These are phyloP conservation scores for Drosophila sulfurigaster DNA, from an alignment of 1,140 invertebrate species.

Conservation along the genomic window DNA sequence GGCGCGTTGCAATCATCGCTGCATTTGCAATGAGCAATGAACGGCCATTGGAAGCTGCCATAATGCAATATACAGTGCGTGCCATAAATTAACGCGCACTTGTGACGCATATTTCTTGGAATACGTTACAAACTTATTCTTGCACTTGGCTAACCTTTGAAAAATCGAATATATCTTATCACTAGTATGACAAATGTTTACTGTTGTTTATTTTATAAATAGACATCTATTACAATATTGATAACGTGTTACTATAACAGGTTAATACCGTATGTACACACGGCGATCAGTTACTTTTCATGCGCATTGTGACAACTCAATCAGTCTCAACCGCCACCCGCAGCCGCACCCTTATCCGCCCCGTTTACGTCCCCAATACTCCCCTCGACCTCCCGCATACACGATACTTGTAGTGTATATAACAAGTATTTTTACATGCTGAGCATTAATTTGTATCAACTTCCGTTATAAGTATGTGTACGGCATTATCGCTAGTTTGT, in stretches of 20 bases:
- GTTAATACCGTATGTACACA: constrained; percentile 5
- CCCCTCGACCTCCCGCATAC: constrained; percentile 5
- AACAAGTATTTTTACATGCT: constrained; percentile 6
- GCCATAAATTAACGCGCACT: constrained; percentile 11
- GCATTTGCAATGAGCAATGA: constrained; percentile 29
- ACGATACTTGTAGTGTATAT: constrained; percentile 3
- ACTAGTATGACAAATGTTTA: constrained; percentile 20
- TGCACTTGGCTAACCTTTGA: constrained; percentile 5
- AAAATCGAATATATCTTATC: constrained; percentile 25
- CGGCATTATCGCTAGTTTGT: constrained; percentile 37
- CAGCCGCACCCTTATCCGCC: background rate
- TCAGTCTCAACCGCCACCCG: constrained; percentile 28
- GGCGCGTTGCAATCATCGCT: constrained; percentile 56
- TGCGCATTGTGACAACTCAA: constrained; percentile 38
- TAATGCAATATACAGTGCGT: constrained; percentile 31
- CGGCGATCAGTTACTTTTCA: constrained; percentile 18
- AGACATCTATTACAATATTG: constrained; percentile 15
- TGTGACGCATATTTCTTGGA: constrained; percentile 1
- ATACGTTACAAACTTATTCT: background rate
- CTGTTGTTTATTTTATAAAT: background rate
- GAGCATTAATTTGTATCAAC: constrained; percentile 47
- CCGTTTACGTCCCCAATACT: too few relatives aligned
- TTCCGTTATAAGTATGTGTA: constrained; percentile 48
- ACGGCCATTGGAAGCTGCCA: constrained; percentile 26
- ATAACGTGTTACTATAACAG: constrained; percentile 19